A percentile compares a stretch with the other conserved stretches of the same genome.
phyloP scores from a whole-genome alignment of 2,113 vertebrate genomes.

The Suricata suricatta region DNA sequence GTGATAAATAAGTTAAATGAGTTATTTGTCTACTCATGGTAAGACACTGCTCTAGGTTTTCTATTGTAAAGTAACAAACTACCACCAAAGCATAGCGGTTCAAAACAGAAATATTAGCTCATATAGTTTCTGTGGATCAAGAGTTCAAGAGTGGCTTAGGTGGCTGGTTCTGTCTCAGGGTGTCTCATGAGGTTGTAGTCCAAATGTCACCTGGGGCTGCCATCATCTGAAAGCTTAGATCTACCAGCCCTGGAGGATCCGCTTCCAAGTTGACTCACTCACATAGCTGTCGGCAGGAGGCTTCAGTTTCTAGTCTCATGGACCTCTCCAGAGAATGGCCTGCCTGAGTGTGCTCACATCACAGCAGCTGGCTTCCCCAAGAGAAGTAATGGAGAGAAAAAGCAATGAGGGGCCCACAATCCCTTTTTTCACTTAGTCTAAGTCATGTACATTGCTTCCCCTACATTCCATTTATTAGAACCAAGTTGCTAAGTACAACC shows the following conservation, averaged over 20 bases:
- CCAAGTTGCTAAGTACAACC: not conserved
- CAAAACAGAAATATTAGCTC: not conserved
- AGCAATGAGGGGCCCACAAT: not conserved
- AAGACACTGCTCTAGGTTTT: not conserved
- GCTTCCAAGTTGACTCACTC: not conserved
- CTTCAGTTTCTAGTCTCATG: not conserved
- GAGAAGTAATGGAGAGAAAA: not conserved
- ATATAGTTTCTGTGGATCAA: not conserved
- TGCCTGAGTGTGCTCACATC: not conserved
- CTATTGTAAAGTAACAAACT: constrained; percentile 12
- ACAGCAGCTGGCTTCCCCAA: not conserved
- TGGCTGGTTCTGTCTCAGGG: not conserved
- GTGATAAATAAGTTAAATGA: constrained; percentile 40
- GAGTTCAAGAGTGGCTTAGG: not conserved
- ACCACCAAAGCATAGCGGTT: not conserved
- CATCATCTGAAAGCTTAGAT: not conserved
- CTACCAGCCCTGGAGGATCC: not conserved
- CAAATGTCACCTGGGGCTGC: not conserved
- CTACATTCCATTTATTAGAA: not conserved
- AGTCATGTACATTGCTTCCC: not conserved
- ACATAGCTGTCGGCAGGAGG: not conserved
- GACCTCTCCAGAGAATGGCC: not conserved
- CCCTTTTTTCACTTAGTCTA: not conserved
- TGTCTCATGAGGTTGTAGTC: not conserved
- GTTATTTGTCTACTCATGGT: not conserved